A percentile compares a stretch with the other conserved stretches of the same genome.
These are phyloP conservation scores for Hypsopygia costalis DNA, from an alignment of 2,888 invertebrate genomes.

Conservation along the genomic window DNA sequence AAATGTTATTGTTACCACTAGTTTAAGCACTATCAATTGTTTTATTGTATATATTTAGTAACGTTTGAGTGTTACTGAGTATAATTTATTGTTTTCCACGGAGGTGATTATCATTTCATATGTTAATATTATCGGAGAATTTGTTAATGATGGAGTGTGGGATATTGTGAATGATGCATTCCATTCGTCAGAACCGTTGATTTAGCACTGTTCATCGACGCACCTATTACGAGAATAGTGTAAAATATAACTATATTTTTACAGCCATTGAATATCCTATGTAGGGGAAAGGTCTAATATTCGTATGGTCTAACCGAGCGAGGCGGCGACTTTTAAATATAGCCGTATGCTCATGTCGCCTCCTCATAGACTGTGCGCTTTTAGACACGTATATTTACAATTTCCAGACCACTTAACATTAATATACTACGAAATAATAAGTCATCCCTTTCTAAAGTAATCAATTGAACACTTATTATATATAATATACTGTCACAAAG, in stretches of 20 bases:
- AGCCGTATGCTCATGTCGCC: slow-evolving; percentile 14
- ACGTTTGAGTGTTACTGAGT: slow-evolving; percentile 29
- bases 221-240: slow-evolving; percentile 58
- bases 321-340: not conserved
- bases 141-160: slow-evolving; percentile 51
- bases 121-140: slow-evolving; percentile 51
- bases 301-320: slow-evolving; percentile 29
- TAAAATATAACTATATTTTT: slow-evolving; percentile 59
- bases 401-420: slow-evolving; percentile 47
- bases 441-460: slow-evolving; percentile 47
- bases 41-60: slow-evolving; percentile 48
- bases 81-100: slow-evolving; percentile 48
- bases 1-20: slow-evolving; percentile 78
- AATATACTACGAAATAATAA: slow-evolving; percentile 29
- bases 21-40: slow-evolving; percentile 69
- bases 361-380: slow-evolving; percentile 26
- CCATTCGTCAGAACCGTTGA: slow-evolving; percentile 65
- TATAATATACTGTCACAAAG: slow-evolving; percentile 68
- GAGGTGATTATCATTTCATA: slow-evolving; percentile 46
- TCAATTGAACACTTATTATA: slow-evolving; percentile 36
- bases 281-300: slow-evolving; percentile 38
- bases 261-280: slow-evolving; percentile 48
- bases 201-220: slow-evolving; percentile 70
- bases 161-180: slow-evolving; percentile 74
- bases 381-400: slow-evolving; percentile 46